Conservation (phyloP, 64 coral and sea anemone genomes). For the Montipora cactus region DNA sequence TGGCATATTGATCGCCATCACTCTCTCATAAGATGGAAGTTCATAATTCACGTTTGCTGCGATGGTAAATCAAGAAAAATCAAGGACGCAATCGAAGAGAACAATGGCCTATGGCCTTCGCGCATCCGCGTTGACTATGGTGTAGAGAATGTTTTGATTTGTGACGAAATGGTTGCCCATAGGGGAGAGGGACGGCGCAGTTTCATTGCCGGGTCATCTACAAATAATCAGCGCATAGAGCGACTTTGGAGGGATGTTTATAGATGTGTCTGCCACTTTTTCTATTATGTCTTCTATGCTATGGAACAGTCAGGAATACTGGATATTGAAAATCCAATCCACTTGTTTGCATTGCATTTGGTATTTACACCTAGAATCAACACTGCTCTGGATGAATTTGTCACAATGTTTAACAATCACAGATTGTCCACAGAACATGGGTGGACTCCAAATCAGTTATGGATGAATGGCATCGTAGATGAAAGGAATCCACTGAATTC, state of each 20-base stretch:
- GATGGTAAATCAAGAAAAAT: conserved; percentile 64
- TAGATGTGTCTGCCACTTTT: conserved; percentile 55
- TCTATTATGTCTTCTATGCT: conserved; percentile 40
- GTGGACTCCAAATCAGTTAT: conserved; percentile 56
- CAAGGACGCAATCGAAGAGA: conserved; percentile 39
- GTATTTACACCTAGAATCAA: too few species aligned
- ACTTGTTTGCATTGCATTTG: too few species aligned
- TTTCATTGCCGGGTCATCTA: too few species aligned
- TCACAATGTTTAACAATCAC: conserved; percentile 69
- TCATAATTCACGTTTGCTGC: conserved; percentile 44
- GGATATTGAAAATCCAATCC: too few species aligned
- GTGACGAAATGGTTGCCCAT: too few species aligned
- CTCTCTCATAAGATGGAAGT: conserved; percentile 25
- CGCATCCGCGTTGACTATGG: neutral
- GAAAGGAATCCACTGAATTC: conserved; percentile 43
- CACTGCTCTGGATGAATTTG: conserved; percentile 50
- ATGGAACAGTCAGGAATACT: conserved; percentile 49
- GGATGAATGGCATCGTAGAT: conserved; percentile 42
- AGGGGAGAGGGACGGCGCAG: too few species aligned
- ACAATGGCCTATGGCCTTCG: conserved; percentile 37
- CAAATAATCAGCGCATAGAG: neutral
- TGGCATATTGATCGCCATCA: conserved; percentile 70
- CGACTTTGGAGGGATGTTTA: conserved; percentile 39
- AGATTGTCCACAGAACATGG: conserved; percentile 59
- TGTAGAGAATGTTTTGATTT: too few species aligned